These are phyloP conservation scores for Amitus sp. DNA, from an alignment of 2,888 invertebrate genomes.

Conservation along the genomic window DNA sequence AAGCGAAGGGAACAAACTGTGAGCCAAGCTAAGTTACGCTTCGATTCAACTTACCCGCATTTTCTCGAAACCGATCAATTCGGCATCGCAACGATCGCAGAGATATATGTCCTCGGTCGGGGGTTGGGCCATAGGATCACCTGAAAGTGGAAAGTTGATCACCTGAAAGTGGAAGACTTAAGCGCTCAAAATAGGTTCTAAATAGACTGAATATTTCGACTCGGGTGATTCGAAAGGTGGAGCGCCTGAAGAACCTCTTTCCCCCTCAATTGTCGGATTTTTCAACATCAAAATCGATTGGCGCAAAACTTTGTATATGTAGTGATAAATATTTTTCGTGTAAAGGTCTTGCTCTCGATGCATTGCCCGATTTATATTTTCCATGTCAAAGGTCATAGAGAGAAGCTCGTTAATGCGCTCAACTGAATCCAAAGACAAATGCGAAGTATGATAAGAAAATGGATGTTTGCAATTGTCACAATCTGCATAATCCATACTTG, in stretches of 20 bases:
- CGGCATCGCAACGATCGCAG: conserved; percentile 81
- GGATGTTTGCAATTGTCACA: conserved; percentile 87
- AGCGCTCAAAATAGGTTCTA: no score
- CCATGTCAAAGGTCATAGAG: conserved; percentile 93
- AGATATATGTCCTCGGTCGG: conserved; percentile 75
- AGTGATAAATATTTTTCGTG: conserved; percentile 91
- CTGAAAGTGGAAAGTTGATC: conserved; percentile 45
- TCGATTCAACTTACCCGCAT: conserved; percentile 65
- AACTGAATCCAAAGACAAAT: conserved; percentile 79
- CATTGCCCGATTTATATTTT: conserved; percentile 93
- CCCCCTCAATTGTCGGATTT: conserved; percentile 78
- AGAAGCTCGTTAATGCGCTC: conserved; percentile 86
- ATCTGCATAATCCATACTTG: conserved; percentile 81
- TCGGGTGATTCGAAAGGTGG: conserved; percentile 94
- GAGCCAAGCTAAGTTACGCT: neutral
- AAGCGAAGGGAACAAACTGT: neutral
- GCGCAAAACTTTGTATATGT: conserved; percentile 87
- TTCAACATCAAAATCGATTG: conserved; percentile 87
- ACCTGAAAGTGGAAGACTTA: no score
- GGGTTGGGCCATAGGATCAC: conserved; percentile 68
- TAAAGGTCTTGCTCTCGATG: conserved; percentile 91
- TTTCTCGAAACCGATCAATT: conserved; percentile 71
- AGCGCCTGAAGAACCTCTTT: conserved; percentile 90
- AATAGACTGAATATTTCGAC: no score
- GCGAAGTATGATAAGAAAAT: conserved; percentile 84